Conservation (phyloP, 2,888 invertebrate species). For the Parelbella ahira region DNA sequence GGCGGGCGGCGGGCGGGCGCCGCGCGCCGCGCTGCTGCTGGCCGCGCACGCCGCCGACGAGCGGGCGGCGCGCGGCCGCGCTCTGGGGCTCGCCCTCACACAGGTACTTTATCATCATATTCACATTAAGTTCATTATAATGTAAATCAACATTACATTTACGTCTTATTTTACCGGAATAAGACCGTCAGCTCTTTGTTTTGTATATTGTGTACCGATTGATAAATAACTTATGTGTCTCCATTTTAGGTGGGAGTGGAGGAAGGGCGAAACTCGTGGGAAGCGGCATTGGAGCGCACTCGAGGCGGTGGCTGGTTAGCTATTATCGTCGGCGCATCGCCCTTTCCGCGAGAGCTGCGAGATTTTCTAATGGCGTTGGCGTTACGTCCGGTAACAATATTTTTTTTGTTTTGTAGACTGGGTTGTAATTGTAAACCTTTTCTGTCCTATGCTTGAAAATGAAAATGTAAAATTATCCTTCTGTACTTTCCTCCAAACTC, state of each 20-base stretch:
- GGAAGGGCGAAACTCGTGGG: constrained; percentile 50
- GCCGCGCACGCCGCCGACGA: constrained; percentile 96
- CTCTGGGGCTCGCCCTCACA: constrained; percentile 34
- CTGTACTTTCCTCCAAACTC: too few relatives aligned
- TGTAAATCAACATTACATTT: too few relatives aligned
- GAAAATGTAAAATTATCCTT: too few relatives aligned
- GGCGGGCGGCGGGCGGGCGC: constrained; percentile 24
- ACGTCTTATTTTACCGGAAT: too few relatives aligned
- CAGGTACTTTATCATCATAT: background rate
- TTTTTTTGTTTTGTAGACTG: constrained; percentile 30
- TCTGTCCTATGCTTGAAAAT: too few relatives aligned
- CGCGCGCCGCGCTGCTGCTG: constrained; percentile 90
- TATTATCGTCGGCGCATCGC: constrained; percentile 57
- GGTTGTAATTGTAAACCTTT: too few relatives aligned
- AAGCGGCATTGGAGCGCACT: constrained; percentile 42
- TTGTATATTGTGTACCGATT: too few relatives aligned
- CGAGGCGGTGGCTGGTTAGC: constrained; percentile 59
- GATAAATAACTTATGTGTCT: too few relatives aligned
- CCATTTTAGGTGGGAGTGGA: constrained; percentile 64
- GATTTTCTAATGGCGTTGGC: constrained; percentile 46
- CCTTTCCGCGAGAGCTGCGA: constrained; percentile 53
- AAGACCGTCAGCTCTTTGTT: too few relatives aligned
- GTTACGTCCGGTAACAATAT: constrained; percentile 38
- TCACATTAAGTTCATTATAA: too few relatives aligned
- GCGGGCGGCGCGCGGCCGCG: constrained; percentile 66